Conservation (phyloP, 2,797 vertebrate species). For the Hirundo rustica region DNA sequence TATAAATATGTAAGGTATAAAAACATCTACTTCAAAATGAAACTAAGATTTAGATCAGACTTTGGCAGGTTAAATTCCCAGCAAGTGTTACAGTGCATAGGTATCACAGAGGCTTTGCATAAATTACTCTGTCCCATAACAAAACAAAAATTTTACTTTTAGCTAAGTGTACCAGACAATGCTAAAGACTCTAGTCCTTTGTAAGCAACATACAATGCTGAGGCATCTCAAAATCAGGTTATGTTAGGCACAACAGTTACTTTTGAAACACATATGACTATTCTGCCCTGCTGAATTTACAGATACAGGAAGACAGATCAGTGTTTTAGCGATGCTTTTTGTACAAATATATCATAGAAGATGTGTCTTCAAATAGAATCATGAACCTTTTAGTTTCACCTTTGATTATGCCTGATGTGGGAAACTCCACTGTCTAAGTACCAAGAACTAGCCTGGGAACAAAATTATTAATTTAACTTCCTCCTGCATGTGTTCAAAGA, state of each 20-base stretch:
- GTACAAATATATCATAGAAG: neutral
- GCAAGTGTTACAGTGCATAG: neutral
- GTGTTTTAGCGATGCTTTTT: neutral
- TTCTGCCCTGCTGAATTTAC: neutral
- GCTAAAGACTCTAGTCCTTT: neutral
- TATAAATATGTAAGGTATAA: neutral
- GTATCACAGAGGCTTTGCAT: neutral
- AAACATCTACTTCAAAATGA: conserved; percentile 12
- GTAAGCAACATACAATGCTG: neutral
- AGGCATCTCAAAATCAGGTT: neutral
- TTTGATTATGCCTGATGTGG: neutral
- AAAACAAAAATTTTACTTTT: neutral
- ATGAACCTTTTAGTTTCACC: neutral
- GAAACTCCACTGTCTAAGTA: neutral
- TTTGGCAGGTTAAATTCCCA: neutral
- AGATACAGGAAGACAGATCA: neutral
- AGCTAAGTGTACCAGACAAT: neutral
- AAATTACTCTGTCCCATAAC: neutral
- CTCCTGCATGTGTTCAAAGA: neutral
- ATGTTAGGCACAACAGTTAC: neutral
- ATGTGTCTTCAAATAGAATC: neutral
- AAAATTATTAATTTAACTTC: neutral
- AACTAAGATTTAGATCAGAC: neutral
- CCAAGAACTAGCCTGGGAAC: neutral
- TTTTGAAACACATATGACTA: neutral